Percentiles rank a stretch among this genome's conserved stretches.
phyloP scores from a whole-genome alignment of 1,140 invertebrate species.

The Diprion similis region DNA sequence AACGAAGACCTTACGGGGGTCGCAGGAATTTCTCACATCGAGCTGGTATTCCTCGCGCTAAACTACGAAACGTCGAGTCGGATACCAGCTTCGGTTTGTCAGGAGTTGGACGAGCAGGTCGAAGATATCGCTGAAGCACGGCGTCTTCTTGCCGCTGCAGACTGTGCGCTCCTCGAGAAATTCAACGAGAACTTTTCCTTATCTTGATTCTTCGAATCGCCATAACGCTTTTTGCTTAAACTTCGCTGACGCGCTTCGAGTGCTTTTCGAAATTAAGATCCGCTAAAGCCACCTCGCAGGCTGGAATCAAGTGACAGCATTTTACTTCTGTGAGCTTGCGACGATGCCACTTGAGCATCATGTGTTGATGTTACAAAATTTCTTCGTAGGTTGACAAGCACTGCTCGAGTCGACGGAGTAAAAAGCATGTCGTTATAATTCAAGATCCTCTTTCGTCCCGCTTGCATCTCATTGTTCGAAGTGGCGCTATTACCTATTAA shows the following conservation, averaged over 20 bases:
- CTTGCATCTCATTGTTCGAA: neutral
- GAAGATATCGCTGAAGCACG: neutral
- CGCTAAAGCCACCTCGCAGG: too few relatives aligned
- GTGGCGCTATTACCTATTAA: neutral
- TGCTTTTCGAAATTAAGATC: too few relatives aligned
- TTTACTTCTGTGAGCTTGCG: too few relatives aligned
- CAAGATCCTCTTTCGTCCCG: neutral
- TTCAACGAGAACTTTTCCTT: neutral
- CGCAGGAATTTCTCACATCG: neutral
- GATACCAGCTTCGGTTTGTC: conserved; percentile 1
- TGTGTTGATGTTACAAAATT: too few relatives aligned
- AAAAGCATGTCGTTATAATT: neutral
- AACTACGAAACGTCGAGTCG: neutral
- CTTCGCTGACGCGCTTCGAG: too few relatives aligned
- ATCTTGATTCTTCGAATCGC: neutral
- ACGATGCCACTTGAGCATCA: too few relatives aligned
- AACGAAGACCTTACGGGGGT: conserved; percentile 34
- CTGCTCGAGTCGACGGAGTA: too few relatives aligned
- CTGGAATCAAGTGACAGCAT: too few relatives aligned
- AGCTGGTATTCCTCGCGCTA: neutral
- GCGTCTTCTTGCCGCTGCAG: neutral
- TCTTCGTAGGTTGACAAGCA: too few relatives aligned
- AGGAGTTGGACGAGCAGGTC: neutral
- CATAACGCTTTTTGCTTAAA: too few relatives aligned
- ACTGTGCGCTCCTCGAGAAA: neutral